Conservation (phyloP, 2,113 vertebrate species). For the Poeciliopsis retropinna region DNA sequence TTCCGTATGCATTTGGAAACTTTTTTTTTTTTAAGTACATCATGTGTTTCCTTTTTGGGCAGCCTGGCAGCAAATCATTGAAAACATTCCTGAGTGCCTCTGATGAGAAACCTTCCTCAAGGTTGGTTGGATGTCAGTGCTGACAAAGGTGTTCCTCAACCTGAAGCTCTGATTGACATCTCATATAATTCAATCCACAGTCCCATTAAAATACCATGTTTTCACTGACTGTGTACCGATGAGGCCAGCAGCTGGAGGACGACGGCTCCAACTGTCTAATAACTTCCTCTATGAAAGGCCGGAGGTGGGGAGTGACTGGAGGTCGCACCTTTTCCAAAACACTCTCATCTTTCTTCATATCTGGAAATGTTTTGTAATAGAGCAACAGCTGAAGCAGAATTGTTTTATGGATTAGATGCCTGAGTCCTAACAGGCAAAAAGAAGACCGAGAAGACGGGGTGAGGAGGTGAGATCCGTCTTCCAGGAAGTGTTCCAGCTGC, state of each 20-base stretch:
- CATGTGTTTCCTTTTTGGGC: not conserved
- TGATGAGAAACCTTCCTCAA: conserved; percentile 23
- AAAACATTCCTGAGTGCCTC: conserved; percentile 28
- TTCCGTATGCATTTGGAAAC: too few relatives aligned
- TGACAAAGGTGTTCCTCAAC: conserved; percentile 27
- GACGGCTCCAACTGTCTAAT: conserved; percentile 12
- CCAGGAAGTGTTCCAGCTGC: conserved; percentile 44
- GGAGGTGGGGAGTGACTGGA: conserved; percentile 14
- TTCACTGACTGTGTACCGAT: conserved; percentile 22
- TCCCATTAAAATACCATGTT: conserved; percentile 44
- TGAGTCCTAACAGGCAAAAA: conserved; percentile 13
- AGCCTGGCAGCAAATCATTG: conserved; percentile 25
- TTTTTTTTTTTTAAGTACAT: not conserved
- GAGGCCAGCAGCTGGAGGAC: conserved; percentile 16
- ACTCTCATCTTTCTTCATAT: conserved; percentile 1
- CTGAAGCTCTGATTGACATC: conserved; percentile 41
- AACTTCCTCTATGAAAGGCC: not conserved
- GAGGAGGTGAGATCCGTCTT: not conserved
- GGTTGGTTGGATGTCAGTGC: conserved; percentile 21
- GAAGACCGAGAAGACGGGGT: not conserved
- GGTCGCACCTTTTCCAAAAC: conserved; percentile 13
- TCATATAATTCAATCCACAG: conserved; percentile 50
- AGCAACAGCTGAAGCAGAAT: not conserved
- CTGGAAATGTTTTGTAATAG: conserved; percentile 38
- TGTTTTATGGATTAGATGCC: not conserved